These are phyloP conservation scores for Pocillopora grandis DNA, from an alignment of 92 coral and sea anemone genomes.

Conservation along the genomic window DNA sequence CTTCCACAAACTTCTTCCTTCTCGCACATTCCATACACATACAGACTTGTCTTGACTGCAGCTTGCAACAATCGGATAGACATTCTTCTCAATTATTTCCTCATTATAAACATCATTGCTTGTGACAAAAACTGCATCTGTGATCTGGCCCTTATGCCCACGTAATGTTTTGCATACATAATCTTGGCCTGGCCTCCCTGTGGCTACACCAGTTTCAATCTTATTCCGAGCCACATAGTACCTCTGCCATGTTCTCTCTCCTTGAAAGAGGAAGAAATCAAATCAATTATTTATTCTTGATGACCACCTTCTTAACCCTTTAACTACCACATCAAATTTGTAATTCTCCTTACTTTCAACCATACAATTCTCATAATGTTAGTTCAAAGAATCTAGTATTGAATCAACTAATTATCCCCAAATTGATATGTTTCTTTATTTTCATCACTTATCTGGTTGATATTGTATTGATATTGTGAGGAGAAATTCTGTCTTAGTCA, in stretches of 20 bases:
- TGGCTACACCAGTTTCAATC: slow-evolving; percentile 76
- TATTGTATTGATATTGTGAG: no score
- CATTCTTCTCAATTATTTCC: slow-evolving; percentile 62
- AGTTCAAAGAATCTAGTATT: no score
- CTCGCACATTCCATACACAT: slow-evolving; percentile 69
- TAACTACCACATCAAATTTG: no score
- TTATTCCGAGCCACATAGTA: slow-evolving; percentile 65
- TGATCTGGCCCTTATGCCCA: slow-evolving; percentile 69
- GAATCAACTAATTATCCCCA: no score
- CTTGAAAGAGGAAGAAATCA: slow-evolving; percentile 24
- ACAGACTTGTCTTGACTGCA: slow-evolving; percentile 74
- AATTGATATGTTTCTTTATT: no score
- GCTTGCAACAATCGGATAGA: slow-evolving; percentile 72
- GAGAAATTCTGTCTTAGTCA: no score
- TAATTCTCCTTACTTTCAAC: no score
- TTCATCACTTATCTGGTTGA: no score
- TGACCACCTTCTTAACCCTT: no score
- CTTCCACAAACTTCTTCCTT: slow-evolving; percentile 71
- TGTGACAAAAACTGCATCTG: slow-evolving; percentile 69
- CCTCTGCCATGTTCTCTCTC: slow-evolving; percentile 79
- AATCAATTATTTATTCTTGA: background rate
- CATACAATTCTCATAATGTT: no score
- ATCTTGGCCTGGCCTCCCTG: slow-evolving; percentile 79
- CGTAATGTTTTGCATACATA: slow-evolving; percentile 77
- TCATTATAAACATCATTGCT: slow-evolving; percentile 72